These are phyloP conservation scores for Pholis gunnellus DNA, from an alignment of 2,113 vertebrate genomes.

Conservation along the genomic window DNA sequence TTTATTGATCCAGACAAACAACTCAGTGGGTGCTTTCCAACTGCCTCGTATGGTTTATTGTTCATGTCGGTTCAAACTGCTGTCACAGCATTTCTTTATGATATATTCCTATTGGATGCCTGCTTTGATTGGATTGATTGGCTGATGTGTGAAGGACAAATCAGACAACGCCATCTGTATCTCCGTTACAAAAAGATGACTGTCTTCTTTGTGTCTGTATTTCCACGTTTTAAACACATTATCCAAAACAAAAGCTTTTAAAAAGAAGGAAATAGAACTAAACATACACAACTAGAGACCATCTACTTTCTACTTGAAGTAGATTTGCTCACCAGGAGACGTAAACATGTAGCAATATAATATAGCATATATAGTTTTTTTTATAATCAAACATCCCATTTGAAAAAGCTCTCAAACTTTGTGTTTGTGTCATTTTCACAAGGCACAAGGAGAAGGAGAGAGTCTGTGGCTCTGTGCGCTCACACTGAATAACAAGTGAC, in stretches of 20 bases:
- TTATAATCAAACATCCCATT: not conserved
- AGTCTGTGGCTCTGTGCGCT: not conserved
- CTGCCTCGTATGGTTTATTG: not conserved
- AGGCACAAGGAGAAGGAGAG: not conserved
- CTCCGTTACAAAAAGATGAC: too few species aligned
- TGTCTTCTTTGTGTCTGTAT: not conserved
- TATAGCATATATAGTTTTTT: not conserved
- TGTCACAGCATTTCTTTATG: not conserved
- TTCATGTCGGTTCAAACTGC: not conserved
- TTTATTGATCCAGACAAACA: slow-evolving; percentile 34
- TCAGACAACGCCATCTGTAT: not conserved
- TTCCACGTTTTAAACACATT: too few species aligned
- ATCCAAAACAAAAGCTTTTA: too few species aligned
- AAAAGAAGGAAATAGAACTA: not conserved
- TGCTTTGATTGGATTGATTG: not conserved
- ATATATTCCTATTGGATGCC: not conserved
- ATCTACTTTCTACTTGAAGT: not conserved
- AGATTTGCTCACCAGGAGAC: not conserved
- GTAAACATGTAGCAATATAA: not conserved
- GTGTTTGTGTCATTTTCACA: not conserved
- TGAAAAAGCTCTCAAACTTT: not conserved
- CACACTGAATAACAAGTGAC: not conserved
- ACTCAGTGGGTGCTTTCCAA: not conserved
- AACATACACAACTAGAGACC: not conserved
- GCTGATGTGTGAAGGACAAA: not conserved